A percentile compares a stretch with the other conserved stretches of the same genome.
These are phyloP conservation scores for mouse (Mus musculus) DNA, from an alignment of 2,113 vertebrate genomes.

Conservation along the genomic window GRCm39 chr7:63124001-63124500, in stretches of 20 bases:
- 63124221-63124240: not conserved
- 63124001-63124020: not conserved
- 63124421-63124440: not conserved
- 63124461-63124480: not conserved
- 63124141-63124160: conserved; percentile 13
- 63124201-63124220: not conserved
- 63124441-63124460: conserved; percentile 3
- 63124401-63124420: not conserved
- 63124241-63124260: not conserved
- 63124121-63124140: not conserved
- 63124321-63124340: not conserved
- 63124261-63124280: not conserved
- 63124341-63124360: not conserved
- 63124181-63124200: not conserved
- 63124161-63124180: not conserved
- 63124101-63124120: not conserved
- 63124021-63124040: not conserved
- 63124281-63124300: not conserved
- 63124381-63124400: not conserved
- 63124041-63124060: not conserved
- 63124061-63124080: not conserved
- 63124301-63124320: not conserved
- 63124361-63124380: not conserved
- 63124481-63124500: not conserved
- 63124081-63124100: not conserved